Evolutionary conservation across 1,140 invertebrate species (phyloP).

Genomic region (Adoxophyes honmai): DNA sequence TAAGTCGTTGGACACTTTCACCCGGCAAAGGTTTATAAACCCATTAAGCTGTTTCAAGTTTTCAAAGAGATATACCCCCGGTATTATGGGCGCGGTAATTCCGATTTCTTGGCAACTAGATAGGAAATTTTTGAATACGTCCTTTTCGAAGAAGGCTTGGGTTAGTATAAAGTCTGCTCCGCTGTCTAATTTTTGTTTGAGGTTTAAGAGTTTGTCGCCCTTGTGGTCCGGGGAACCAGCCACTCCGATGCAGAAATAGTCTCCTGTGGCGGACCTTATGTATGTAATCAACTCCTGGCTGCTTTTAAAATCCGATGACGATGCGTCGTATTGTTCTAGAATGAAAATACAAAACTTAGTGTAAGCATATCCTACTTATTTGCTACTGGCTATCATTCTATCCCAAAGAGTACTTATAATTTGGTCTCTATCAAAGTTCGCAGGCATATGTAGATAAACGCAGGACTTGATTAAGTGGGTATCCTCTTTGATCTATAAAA

Average conservation of each 20-base stretch:
- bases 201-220: conserved; percentile 37
- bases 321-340: conserved; percentile 50
- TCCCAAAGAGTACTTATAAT: too few relatives aligned
- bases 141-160: conserved; percentile 62
- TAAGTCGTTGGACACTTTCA: conserved; percentile 37
- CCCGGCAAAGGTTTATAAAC: conserved; percentile 51
- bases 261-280: conserved; percentile 42
- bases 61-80: conserved; percentile 60
- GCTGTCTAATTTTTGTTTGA: conserved; percentile 56
- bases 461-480: too few relatives aligned
- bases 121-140: conserved; percentile 40
- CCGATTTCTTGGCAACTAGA: conserved; percentile 40
- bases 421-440: too few relatives aligned
- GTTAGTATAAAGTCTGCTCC: conserved; percentile 69
- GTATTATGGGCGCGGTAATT: conserved; percentile 52
- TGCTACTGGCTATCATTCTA: too few relatives aligned
- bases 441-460: too few relatives aligned
- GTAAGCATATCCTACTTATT: too few relatives aligned
- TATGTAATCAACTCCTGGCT: conserved; percentile 49
- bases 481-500: too few relatives aligned
- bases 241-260: conserved; percentile 69
- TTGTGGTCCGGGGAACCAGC: conserved; percentile 47
- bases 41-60: conserved; percentile 36
- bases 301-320: conserved; percentile 46
- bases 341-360: conserved; percentile 24